Conservation (phyloP, 2,797 vertebrate genomes). For the Carcharodon carcharias region DNA sequence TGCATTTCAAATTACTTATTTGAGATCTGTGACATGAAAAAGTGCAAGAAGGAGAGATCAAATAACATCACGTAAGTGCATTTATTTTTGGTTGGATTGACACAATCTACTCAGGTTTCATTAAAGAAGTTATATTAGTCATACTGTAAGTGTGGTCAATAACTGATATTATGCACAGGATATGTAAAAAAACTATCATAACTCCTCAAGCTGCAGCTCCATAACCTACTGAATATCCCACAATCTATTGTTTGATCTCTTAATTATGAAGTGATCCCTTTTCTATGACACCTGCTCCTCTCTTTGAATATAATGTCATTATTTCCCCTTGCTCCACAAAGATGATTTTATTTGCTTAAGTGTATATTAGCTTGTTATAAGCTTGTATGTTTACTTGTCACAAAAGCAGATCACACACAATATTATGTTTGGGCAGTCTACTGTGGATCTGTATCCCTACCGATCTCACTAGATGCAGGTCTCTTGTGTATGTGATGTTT, state of each 20-base stretch:
- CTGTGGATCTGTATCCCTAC: not conserved
- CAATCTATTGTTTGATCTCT: too few species aligned
- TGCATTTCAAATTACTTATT: not conserved
- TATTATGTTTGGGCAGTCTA: not conserved
- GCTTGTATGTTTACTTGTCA: not conserved
- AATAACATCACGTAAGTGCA: not conserved
- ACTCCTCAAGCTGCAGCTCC: not conserved
- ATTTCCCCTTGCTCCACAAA: not conserved
- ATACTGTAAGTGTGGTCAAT: not conserved
- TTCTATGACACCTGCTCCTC: not conserved
- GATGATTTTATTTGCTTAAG: not conserved
- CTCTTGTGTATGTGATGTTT: not conserved
- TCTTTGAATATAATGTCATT: not conserved
- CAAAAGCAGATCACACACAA: not conserved
- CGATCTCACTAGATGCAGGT: not conserved
- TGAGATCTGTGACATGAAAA: not conserved
- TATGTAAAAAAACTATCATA: too few species aligned
- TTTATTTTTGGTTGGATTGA: constrained; percentile 31
- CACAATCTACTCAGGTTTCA: not conserved
- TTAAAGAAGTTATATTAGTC: not conserved
- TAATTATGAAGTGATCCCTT: not conserved
- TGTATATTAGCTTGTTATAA: not conserved
- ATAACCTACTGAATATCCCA: not conserved
- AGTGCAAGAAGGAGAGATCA: not conserved
- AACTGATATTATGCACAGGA: not conserved